These are phyloP conservation scores for Chunga burmeisteri DNA, from an alignment of 2,113 vertebrate species.

Conservation along the genomic window DNA sequence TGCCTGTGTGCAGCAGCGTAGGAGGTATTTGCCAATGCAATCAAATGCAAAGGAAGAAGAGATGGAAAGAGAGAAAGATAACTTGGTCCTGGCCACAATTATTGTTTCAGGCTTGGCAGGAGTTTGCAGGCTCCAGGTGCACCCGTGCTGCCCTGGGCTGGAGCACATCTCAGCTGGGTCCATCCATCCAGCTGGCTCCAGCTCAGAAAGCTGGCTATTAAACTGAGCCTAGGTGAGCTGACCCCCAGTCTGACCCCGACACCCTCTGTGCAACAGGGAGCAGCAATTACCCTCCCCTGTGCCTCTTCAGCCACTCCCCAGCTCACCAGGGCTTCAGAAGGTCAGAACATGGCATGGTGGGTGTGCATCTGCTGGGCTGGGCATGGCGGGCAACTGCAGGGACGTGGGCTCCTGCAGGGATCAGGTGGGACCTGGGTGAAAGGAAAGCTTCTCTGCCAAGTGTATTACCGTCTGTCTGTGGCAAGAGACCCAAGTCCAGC, in stretches of 20 bases:
- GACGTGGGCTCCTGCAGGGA: neutral
- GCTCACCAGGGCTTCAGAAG: neutral
- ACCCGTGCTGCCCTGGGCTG: neutral
- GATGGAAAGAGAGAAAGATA: neutral
- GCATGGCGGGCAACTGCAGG: neutral
- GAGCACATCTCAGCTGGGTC: neutral
- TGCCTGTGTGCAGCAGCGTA: neutral
- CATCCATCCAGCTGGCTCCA: neutral
- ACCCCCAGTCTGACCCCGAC: neutral
- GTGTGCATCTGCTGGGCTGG: neutral
- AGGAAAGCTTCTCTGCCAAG: neutral
- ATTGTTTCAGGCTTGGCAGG: neutral
- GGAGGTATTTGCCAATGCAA: neutral
- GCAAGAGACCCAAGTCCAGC: neutral
- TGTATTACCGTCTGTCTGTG: neutral
- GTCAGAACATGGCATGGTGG: too few species aligned
- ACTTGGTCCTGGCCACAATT: neutral
- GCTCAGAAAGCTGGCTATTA: neutral
- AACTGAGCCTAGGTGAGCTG: neutral
- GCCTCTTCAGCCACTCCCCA: neutral
- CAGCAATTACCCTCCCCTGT: neutral
- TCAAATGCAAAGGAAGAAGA: neutral
- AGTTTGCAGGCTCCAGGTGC: neutral
- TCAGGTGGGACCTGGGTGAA: rapidly evolving
- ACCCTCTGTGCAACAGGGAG: neutral